Conservation (phyloP, 1,140 invertebrate species). For the Macrobrachium rosenbergii region DNA sequence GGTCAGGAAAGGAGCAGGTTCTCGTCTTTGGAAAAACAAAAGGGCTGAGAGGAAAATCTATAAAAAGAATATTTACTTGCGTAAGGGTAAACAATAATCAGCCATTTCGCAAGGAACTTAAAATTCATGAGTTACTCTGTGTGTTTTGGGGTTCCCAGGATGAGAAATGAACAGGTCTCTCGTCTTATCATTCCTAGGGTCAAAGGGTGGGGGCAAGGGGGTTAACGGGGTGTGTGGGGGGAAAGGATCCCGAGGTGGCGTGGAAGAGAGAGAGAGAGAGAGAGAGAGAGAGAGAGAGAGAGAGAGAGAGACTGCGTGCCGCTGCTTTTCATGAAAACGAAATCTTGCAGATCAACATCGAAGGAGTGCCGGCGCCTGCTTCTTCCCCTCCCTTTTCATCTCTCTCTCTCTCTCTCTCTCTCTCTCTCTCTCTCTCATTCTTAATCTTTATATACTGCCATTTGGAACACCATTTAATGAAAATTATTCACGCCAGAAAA, state of each 20-base stretch:
- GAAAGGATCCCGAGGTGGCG: too few species aligned
- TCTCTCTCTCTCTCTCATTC: neutral
- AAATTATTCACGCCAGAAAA: neutral
- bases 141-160: slow-evolving; percentile 3
- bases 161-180: slow-evolving; percentile 7
- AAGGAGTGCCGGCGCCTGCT: too few species aligned
- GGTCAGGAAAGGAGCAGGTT: too few species aligned
- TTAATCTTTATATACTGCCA: neutral
- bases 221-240: too few species aligned
- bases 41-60: too few species aligned
- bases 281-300: neutral
- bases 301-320: slow-evolving; percentile 7
- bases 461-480: neutral
- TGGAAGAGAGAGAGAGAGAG: too few species aligned
- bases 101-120: neutral
- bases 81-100: neutral
- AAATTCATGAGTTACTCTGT: slow-evolving; percentile 1
- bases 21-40: too few species aligned
- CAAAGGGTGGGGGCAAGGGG: too few species aligned
- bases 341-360: slow-evolving; percentile 19
- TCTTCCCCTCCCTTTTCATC: too few species aligned
- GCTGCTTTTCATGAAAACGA: slow-evolving; percentile 9
- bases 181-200: slow-evolving; percentile 9
- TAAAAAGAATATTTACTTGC: too few species aligned
- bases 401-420: too few species aligned